These are phyloP conservation scores for Ctenodactylus gundi DNA, from an alignment of 2,113 vertebrate genomes.

Conservation along the genomic window DNA sequence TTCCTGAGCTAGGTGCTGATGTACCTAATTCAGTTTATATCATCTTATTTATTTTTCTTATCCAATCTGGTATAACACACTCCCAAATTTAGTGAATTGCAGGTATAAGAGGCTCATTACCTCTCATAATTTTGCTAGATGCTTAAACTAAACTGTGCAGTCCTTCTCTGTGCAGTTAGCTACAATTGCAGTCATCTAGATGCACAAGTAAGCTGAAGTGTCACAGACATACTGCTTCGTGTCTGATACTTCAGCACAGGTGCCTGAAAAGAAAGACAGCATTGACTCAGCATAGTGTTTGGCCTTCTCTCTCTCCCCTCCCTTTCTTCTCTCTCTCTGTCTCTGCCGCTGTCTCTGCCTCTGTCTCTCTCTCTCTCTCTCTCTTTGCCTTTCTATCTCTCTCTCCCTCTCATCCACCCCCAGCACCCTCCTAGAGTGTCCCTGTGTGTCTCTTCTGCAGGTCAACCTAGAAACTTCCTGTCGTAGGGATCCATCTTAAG, in stretches of 20 bases:
- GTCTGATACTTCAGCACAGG: neutral
- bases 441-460: neutral
- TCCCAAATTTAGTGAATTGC: neutral
- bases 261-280: neutral
- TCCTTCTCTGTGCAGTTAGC: neutral
- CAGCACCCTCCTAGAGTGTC: neutral
- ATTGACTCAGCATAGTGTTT: no score
- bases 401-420: no score
- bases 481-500: no score
- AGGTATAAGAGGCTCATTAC: neutral
- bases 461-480: no score
- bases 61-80: neutral
- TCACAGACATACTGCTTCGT: neutral
- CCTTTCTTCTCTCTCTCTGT: neutral
- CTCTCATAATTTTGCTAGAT: neutral
- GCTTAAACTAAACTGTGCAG: neutral
- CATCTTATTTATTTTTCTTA: neutral
- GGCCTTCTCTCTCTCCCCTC: neutral
- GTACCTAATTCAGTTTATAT: neutral
- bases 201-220: neutral
- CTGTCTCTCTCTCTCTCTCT: neutral
- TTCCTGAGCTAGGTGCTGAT: neutral
- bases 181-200: neutral
- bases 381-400: neutral
- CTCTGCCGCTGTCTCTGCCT: neutral